phyloP scores from a whole-genome alignment of 2,113 vertebrate genomes.

The Limnothrissa miodon region DNA sequence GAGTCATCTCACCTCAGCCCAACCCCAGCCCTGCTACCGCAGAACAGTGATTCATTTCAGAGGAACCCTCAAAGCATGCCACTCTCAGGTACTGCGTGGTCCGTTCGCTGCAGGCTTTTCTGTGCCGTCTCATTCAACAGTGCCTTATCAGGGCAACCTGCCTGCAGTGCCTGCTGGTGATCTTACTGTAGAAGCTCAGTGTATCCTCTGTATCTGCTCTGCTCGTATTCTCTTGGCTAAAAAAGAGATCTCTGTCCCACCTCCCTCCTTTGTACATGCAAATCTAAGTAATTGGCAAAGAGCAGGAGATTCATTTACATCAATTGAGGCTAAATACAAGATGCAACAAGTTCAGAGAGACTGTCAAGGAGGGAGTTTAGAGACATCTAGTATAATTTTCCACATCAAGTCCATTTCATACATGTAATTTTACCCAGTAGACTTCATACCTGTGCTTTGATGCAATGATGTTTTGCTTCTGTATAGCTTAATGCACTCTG shows the following conservation, averaged over 20 bases:
- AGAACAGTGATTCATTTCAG: conserved; percentile 63
- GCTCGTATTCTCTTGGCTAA: conserved; percentile 56
- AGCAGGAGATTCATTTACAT: conserved; percentile 22
- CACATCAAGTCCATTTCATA: neutral
- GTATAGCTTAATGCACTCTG: neutral
- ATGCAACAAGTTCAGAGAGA: conserved; percentile 26
- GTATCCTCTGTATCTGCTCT: conserved; percentile 36
- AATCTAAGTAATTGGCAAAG: conserved; percentile 66
- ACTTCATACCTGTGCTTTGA: neutral
- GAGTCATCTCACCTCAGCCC: conserved; percentile 46
- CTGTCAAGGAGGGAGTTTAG: conserved; percentile 53
- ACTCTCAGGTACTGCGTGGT: conserved; percentile 39
- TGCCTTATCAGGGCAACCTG: conserved; percentile 56
- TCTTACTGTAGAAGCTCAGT: conserved; percentile 52
- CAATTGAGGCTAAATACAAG: neutral
- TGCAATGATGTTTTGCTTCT: neutral
- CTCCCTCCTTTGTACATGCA: conserved; percentile 66
- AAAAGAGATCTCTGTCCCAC: conserved; percentile 63
- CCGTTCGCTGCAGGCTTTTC: conserved; percentile 48
- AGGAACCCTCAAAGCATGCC: conserved; percentile 56
- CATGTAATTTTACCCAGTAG: neutral
- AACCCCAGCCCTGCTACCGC: conserved; percentile 46
- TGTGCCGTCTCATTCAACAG: conserved; percentile 49
- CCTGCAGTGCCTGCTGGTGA: conserved; percentile 64
- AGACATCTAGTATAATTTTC: neutral